Evolutionary conservation across 2,888 invertebrate species (phyloP).

Genomic region (Cyclophora albipunctata): DNA sequence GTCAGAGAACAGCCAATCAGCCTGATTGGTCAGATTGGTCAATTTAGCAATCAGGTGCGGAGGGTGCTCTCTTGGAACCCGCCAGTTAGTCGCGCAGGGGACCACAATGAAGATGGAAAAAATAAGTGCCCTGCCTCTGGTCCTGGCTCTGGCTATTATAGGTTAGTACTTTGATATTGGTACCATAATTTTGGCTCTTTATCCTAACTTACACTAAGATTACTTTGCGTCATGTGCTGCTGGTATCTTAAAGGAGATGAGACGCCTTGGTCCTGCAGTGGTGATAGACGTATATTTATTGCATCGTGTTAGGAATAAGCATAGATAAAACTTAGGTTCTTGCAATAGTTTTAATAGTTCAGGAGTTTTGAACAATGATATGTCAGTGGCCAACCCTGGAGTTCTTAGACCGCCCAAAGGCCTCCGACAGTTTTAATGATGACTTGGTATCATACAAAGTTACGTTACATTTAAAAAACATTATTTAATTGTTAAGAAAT

Average conservation of each 20-base stretch:
- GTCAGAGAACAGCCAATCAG: slow-evolving; percentile 48
- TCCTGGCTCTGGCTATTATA: slow-evolving; percentile 19
- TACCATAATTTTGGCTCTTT: background rate
- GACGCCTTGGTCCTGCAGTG: background rate
- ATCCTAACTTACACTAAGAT: too few relatives aligned
- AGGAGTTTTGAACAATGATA: too few relatives aligned
- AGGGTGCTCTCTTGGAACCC: slow-evolving; percentile 17
- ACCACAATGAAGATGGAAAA: slow-evolving; percentile 18
- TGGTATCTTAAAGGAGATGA: background rate
- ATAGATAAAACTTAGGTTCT: too few relatives aligned
- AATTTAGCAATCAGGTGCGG: slow-evolving; percentile 59
- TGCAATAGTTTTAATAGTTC: too few relatives aligned
- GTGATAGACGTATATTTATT: background rate
- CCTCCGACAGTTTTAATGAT: too few relatives aligned
- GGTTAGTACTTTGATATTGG: slow-evolving; percentile 13
- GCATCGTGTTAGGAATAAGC: too few relatives aligned
- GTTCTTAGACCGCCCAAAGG: too few relatives aligned
- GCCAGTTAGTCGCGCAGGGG: slow-evolving; percentile 17
- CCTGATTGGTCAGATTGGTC: slow-evolving; percentile 53
- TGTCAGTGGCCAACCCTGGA: too few relatives aligned
- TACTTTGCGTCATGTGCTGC: background rate
- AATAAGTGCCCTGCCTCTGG: slow-evolving; percentile 8
- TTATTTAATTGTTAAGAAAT: too few relatives aligned
- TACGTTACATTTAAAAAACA: too few relatives aligned
- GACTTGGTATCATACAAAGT: too few relatives aligned